Base-by-base conservation (phyloP, 2,113 vertebrate genomes). In the Rhinichthys klamathensis region DNA sequence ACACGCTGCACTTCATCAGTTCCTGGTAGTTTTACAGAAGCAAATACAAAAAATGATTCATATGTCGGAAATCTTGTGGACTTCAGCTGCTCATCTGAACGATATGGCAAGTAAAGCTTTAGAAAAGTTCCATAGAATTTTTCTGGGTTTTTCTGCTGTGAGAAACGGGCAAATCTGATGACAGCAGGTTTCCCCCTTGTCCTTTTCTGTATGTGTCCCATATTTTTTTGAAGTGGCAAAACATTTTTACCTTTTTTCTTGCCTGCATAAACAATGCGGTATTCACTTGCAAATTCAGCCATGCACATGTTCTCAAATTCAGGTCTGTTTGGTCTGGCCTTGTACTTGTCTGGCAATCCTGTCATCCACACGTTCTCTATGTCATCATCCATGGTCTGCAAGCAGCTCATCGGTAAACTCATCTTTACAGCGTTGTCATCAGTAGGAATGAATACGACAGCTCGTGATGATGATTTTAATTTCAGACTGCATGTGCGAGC, bases 301-400 rank as follows among this genome's bases (percentile, higher is more conserved):
- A 83, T 85, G 46, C 83, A 88, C 84, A 87, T 87, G 18, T 41
- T 78, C n/a, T 78, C 63, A 80, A 88, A 86, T 58, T 82, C 81
- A 25, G n/a, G 61, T 65, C 51, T 82, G 1, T 49, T 25, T 15
- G 82, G 82, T 16, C 82, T 84, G 25, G 82, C 70, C 54, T 76
- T 89, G 41, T 82, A 86, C 23, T 82, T 86, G 2, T 87, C 88
- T 32, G 61, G 4, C n/a, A 87, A 56, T 54, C 80, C 75, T 2
- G 84, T 70, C 85, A 89, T 85, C 79, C 73, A 83, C 9, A 83
- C 21, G 49, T 87, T 49, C 44, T 85, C 88, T 5, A 54, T 6
- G 7, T 89, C 88, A 25, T 72, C 63, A 41, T 56, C 25, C 75
- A 54, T 87, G 38, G 30, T 11, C n/a, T 85, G 25, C 0, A 89